Conservation (phyloP, 2,113 vertebrate genomes). For the Oreochromis spilurus region DNA sequence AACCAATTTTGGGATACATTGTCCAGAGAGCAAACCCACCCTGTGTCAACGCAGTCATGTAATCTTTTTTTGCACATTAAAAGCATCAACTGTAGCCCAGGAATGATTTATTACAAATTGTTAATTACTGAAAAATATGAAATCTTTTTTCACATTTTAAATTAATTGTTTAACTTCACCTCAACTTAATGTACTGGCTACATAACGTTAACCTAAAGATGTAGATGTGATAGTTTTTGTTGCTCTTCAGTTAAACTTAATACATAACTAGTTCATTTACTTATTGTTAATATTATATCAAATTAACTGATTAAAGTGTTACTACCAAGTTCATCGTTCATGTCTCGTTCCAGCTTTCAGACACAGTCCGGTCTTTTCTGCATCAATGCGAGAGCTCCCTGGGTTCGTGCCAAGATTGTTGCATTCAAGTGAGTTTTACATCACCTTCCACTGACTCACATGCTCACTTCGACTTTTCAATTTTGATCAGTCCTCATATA, state of each 20-base stretch:
- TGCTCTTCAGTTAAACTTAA: neutral
- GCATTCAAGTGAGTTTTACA: neutral
- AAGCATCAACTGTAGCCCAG: neutral
- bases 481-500: neutral
- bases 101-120: neutral
- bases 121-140: neutral
- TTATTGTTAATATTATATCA: neutral
- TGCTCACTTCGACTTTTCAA: too few species aligned
- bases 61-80: neutral
- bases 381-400: neutral
- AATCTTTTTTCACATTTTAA: neutral
- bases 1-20: neutral
- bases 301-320: neutral
- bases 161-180: neutral
- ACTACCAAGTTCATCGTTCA: fast-evolving
- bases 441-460: neutral
- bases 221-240: neutral
- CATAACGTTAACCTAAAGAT: neutral
- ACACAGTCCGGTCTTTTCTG: slow-evolving; percentile 18
- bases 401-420: neutral
- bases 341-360: slow-evolving; percentile 31
- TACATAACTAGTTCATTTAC: neutral
- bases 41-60: slow-evolving; percentile 29
- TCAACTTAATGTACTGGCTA: neutral
- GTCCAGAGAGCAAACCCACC: fast-evolving